Evolutionary conservation across 2,888 invertebrate genomes (phyloP), one percentile per base, ranked within the genome.

Genomic region (Anaspis maculata): DNA sequence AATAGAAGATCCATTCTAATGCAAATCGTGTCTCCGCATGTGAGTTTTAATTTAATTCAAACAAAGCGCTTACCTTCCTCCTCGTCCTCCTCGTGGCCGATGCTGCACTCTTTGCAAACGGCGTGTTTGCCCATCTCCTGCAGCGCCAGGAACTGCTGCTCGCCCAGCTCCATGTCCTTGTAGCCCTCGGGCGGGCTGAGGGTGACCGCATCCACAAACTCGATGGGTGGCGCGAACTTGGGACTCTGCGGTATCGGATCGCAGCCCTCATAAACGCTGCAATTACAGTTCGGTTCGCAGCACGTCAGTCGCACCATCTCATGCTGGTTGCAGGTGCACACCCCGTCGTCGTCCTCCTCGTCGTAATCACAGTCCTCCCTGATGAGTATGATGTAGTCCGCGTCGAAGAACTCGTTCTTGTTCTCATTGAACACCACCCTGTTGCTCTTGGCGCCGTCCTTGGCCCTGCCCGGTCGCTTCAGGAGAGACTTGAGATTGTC

Each of bases 161-260:
- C 76, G 11, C 72, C 70, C 46, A 76, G 62, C 47, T 84, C 83
- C 71, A 83, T 74, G 59, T 90, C 90, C 66, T 90, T 90, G 69
- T 90, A 90, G 6, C 89, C 90, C 60, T 90, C 90, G 7, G 90
- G 90, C 13, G 90, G 90, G 60, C 88, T 89, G 37, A 90, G 73
- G 3, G 90, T 89, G 24, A 88, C 86, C 42, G 83, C 78, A 61
- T 85, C 85, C 38, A 80, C 78, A 59, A 77, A 78, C 63, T 84
- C 84, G 56, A 78, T 72, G 22, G 77, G 77, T 19, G 77, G 77
- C 41, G 76, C 76, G 64, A 77, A 83, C 56, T 74, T 73, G 27
- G 73, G 72, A 48, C 72, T 73, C 62, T 71, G 62, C 5, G 64
- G 63, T 14, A 61, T 45, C 34, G 49, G 53, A 9, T 54, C 55